Evolutionary conservation across 2,113 vertebrate genomes (phyloP).

Genomic region (Ophthalmolycus amberensis): DNA sequence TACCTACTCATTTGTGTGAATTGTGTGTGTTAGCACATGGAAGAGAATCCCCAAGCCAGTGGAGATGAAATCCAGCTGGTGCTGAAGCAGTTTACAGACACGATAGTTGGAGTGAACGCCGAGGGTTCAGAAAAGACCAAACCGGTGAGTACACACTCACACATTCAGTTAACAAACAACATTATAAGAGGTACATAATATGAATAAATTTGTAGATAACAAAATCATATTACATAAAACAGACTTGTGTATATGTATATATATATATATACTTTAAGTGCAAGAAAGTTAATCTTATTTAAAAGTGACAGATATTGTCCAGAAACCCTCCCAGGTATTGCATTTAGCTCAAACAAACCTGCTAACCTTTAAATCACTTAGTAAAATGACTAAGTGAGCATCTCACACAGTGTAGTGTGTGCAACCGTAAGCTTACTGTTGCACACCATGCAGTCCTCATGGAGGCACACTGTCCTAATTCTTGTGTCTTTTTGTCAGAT

Average conservation of each 20-base stretch:
- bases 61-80: slow-evolving; percentile 86
- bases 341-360: not conserved
- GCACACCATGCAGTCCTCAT: not conserved
- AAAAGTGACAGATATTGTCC: not conserved
- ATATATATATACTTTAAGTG: too few relatives aligned
- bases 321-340: too few relatives aligned
- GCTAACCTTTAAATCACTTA: not conserved
- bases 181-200: not conserved
- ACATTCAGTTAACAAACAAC: not conserved
- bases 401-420: not conserved
- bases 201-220: not conserved
- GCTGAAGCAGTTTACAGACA: slow-evolving; percentile 80
- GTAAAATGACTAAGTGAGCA: not conserved
- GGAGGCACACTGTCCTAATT: not conserved
- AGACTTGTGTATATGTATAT: too few relatives aligned
- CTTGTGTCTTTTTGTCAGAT: slow-evolving; percentile 80
- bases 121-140: slow-evolving; percentile 5
- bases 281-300: too few relatives aligned
- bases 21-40: slow-evolving; percentile 84
- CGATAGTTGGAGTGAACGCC: slow-evolving; percentile 69
- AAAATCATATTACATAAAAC: not conserved
- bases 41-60: slow-evolving; percentile 82
- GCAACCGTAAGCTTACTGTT: not conserved
- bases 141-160: slow-evolving; percentile 69
- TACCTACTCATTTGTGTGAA: not conserved